Conservation (phyloP, 2,113 vertebrate species). For the Lamprologus callipterus region DNA sequence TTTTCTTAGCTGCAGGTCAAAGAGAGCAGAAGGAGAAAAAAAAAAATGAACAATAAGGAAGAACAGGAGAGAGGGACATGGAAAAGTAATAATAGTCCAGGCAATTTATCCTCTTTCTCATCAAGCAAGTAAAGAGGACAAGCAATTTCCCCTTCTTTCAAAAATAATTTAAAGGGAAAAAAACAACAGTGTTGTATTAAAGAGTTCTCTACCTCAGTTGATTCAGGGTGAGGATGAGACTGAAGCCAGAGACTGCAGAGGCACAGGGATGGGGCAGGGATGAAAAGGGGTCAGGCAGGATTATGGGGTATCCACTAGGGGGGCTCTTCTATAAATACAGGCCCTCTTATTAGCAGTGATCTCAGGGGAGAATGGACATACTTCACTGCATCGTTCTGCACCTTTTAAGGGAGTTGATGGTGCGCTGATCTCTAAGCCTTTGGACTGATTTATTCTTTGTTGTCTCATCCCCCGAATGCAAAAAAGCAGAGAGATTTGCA, state of each 20-base stretch:
- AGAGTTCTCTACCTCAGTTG: conserved; percentile 28
- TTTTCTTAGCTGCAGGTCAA: conserved; percentile 36
- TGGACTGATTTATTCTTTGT: neutral
- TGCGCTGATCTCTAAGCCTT: neutral
- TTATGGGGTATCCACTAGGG: conserved; percentile 62
- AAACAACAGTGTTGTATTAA: neutral
- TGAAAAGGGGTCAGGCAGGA: conserved; percentile 56
- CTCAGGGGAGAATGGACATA: conserved; percentile 63
- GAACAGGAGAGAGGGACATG: neutral
- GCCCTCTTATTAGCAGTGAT: conserved; percentile 67
- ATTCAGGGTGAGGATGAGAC: neutral
- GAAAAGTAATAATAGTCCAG: neutral
- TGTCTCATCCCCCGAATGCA: neutral
- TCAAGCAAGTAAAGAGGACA: neutral
- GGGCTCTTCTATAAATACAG: conserved; percentile 76
- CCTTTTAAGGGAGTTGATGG: conserved; percentile 72
- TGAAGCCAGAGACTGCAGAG: conserved; percentile 13
- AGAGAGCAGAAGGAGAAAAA: neutral
- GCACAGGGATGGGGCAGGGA: conserved; percentile 18
- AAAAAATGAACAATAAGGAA: neutral
- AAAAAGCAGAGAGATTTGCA: neutral
- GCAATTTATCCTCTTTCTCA: neutral
- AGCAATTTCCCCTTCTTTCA: neutral
- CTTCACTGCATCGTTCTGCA: conserved; percentile 52
- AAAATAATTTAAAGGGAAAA: neutral